Percentiles rank a stretch among this genome's conserved stretches.
Conservation (phyloP, 2,797 vertebrate species). For the Chrysocyon brachyurus region DNA sequence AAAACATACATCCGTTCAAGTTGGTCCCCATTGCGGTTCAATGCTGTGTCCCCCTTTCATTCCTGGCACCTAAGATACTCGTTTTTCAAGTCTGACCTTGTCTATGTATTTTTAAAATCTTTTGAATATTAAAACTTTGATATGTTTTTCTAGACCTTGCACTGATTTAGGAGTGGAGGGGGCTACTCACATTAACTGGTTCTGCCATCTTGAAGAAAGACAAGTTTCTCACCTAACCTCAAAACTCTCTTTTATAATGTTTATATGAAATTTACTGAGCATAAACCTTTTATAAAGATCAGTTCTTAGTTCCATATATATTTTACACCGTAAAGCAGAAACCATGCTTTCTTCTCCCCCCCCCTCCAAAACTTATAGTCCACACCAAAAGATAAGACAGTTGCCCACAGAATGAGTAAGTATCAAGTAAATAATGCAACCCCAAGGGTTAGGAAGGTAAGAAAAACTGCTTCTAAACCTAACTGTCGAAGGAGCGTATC, state of each 20-base stretch:
- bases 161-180: not conserved
- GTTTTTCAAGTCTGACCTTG: not conserved
- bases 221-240: not conserved
- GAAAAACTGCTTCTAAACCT: slow-evolving; percentile 17
- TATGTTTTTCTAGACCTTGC: not conserved
- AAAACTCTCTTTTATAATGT: not conserved
- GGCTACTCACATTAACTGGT: not conserved
- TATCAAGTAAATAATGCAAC: not conserved
- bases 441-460: not conserved
- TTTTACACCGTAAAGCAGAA: not conserved
- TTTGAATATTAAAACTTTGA: not conserved
- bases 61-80: not conserved
- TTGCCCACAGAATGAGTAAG: not conserved
- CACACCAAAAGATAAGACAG: not conserved
- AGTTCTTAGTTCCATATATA: not conserved
- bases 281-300: not conserved
- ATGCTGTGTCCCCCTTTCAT: not conserved
- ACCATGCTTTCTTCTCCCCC: not conserved
- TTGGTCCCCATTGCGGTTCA: not conserved
- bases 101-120: not conserved
- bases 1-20: not conserved
- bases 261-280: not conserved
- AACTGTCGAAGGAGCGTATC: not conserved
- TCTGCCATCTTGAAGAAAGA: not conserved
- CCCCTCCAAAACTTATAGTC: not conserved